A percentile compares a stretch with the other conserved stretches of the same genome.
phyloP scores from a whole-genome alignment of 2,113 vertebrate genomes.

The Lepus europaeus region DNA sequence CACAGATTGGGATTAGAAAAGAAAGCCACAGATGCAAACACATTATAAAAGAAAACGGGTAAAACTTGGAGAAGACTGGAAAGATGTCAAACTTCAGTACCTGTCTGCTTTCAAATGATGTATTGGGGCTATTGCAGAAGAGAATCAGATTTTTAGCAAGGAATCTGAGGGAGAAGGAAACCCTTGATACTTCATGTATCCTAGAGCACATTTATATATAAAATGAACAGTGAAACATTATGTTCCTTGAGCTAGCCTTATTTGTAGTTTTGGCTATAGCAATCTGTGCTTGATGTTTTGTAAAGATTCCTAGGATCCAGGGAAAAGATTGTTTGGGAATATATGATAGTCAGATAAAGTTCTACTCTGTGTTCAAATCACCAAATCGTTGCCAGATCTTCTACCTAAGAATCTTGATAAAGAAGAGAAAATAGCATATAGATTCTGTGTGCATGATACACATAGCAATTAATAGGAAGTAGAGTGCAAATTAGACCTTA shows the following conservation, averaged over 20 bases:
- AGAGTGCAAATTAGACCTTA: neutral
- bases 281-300: neutral
- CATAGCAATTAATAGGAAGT: neutral
- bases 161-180: neutral
- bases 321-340: neutral
- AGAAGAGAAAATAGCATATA: neutral
- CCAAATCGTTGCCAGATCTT: neutral
- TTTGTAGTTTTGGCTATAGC: neutral
- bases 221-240: neutral
- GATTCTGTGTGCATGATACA: neutral
- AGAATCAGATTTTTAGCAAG: neutral
- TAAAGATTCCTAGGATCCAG: neutral
- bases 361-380: neutral
- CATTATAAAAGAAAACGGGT: slow-evolving; percentile 27
- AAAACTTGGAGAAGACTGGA: neutral
- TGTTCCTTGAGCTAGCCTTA: neutral
- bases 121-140: neutral
- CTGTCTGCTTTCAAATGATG: slow-evolving; percentile 1
- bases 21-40: neutral
- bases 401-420: neutral
- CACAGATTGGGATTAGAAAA: neutral
- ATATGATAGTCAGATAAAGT: neutral
- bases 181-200: neutral
- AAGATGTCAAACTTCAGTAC: neutral
- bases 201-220: slow-evolving; percentile 1